Evolutionary conservation across 2,113 vertebrate genomes (phyloP).

Genomic region (Benitochromis conjunctus): DNA sequence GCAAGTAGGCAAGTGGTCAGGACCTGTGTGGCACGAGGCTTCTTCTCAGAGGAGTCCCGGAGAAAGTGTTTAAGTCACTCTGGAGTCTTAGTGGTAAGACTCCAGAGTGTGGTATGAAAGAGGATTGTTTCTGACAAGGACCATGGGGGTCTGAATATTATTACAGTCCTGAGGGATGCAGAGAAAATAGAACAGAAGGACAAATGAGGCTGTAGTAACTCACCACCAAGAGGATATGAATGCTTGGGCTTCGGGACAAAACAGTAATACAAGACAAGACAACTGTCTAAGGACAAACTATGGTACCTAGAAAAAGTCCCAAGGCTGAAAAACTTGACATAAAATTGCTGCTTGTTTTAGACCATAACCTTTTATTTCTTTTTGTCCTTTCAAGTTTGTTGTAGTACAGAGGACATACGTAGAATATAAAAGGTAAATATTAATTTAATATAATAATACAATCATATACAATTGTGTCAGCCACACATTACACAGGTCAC

Average conservation of each 20-base stretch:
- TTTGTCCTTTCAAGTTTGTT: neutral
- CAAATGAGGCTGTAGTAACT: neutral
- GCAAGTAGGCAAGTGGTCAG: constrained; percentile 13
- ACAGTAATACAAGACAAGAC: constrained; percentile 6
- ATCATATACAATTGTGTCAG: neutral
- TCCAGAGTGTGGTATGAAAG: neutral
- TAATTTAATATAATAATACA: neutral
- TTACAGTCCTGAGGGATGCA: constrained; percentile 9
- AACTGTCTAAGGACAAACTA: constrained; percentile 16
- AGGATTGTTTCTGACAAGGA: constrained; percentile 9
- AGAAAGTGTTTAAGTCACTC: neutral
- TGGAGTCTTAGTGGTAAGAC: neutral
- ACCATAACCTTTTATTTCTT: neutral
- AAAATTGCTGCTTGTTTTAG: constrained; percentile 9
- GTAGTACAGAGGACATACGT: neutral
- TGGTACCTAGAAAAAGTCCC: neutral
- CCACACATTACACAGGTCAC: neutral
- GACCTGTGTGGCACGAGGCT: neutral
- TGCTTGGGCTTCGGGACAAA: constrained; percentile 5
- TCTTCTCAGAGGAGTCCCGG: neutral
- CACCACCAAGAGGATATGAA: neutral
- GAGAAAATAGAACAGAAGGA: neutral
- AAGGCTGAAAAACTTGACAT: constrained; percentile 20
- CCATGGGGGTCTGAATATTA: neutral
- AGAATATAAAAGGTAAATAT: neutral